Evolutionary conservation across 2,113 vertebrate genomes (phyloP).

Genomic region (Poecile atricapillus): DNA sequence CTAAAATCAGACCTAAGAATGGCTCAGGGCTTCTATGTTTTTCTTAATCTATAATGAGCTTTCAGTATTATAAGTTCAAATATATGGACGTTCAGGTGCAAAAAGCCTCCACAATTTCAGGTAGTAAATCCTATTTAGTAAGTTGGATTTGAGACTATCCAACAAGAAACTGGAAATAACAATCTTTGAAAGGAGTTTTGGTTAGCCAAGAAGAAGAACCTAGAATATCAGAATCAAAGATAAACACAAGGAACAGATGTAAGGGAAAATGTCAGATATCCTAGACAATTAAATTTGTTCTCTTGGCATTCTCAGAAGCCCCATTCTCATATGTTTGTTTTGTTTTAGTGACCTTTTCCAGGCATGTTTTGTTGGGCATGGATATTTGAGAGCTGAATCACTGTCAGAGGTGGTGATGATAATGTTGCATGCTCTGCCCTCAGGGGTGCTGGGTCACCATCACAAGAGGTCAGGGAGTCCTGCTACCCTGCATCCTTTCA

Average conservation of each 20-base stretch:
- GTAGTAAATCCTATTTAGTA: neutral
- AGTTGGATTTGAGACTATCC: neutral
- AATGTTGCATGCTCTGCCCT: neutral
- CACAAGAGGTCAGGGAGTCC: neutral
- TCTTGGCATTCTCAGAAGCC: neutral
- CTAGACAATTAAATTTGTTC: neutral
- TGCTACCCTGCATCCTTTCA: neutral
- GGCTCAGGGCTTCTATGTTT: neutral
- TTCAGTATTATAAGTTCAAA: neutral
- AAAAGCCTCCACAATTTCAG: neutral
- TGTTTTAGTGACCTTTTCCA: constrained; percentile 16
- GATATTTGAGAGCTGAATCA: neutral
- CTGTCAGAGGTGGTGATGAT: neutral
- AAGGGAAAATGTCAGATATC: constrained; percentile 17
- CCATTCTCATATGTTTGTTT: neutral
- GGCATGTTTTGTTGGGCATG: neutral
- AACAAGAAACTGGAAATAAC: neutral
- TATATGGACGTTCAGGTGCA: neutral
- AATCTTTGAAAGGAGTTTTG: neutral
- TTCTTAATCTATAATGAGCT: neutral
- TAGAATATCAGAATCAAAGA: neutral
- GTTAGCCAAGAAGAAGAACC: neutral
- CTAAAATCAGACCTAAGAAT: neutral
- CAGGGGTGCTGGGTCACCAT: neutral
- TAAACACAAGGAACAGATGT: neutral